Base-by-base conservation (phyloP, 2,113 vertebrate species). In the Mustelus asterias region DNA sequence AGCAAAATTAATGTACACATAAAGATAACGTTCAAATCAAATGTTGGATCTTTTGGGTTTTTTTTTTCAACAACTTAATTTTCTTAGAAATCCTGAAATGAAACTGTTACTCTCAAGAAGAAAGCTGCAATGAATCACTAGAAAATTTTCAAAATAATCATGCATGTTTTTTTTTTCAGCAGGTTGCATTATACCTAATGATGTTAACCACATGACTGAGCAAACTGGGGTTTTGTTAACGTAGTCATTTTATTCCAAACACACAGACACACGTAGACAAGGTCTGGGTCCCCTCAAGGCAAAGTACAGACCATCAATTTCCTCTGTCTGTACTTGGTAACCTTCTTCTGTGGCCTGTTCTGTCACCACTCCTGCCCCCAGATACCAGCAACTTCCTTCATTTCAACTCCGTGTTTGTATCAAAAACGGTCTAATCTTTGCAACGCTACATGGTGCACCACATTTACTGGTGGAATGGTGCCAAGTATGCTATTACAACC, bases 341-440 rank as follows among this genome's bases (percentile, higher is more conserved):
- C 94, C 94, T 95, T 95, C 94, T 72, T 95, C 94, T 95, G 94
- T 95, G 94, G 94, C 94, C 89, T 94, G 37, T 69, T 72, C 67
- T 95, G 94, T 95, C 94, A 95, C 94, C 94, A 69, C 67, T 95
- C 67, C 67, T 95, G 94, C 94, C 94, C 67, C 94, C 94, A 95
- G 94, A 95, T 54, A 95, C 94, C 94, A 95, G 69, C 69, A 72
- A 95, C 94, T 95, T 95, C 94, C 94, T 95, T 72, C 67, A 41
- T 44, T 72, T 72, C 69, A 24, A 72, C 67, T 95, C 37, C 24
- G 44, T 95, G 94, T 95, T 94, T 95, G 54, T 33, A 72, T 95
- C 94, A 54, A 72, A 72, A 72, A 72, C 89, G 16, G 65, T 44
- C 65, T 70, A 72, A 95, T 95, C 94, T 95, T 72, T 20, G 44